Percentiles rank a stretch among this genome's conserved stretches.
Conservation (phyloP, 2,113 vertebrate species). For the Physeter macrocephalus region DNA sequence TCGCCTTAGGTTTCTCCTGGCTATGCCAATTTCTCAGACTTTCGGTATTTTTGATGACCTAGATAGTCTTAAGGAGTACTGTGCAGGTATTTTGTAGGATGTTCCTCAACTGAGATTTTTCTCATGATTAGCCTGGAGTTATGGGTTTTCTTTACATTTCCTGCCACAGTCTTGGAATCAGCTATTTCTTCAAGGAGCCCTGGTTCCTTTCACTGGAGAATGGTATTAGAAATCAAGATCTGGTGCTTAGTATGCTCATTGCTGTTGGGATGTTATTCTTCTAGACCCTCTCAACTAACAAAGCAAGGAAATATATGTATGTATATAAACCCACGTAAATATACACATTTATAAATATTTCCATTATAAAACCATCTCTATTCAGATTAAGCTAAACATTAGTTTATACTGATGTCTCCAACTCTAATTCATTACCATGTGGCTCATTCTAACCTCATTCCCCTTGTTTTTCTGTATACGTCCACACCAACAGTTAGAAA, state of each 20-base stretch:
- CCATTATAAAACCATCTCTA: neutral
- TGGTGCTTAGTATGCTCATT: neutral
- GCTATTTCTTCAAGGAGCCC: neutral
- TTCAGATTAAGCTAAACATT: neutral
- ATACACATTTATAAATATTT: neutral
- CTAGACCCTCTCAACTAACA: neutral
- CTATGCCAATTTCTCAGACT: neutral
- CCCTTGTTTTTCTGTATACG: neutral
- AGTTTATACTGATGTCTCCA: neutral
- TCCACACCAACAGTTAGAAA: neutral
- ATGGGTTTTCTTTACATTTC: neutral
- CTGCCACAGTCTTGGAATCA: neutral
- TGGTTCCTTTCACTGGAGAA: neutral
- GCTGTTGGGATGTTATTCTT: neutral
- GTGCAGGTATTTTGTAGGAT: neutral
- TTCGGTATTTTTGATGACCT: neutral
- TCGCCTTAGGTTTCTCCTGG: neutral
- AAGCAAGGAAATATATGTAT: neutral
- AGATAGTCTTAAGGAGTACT: neutral
- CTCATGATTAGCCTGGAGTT: neutral
- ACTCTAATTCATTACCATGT: neutral
- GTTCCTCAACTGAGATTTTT: neutral
- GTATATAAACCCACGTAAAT: neutral
- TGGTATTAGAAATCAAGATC: neutral
- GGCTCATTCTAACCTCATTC: neutral